Base-by-base conservation (phyloP, 2,888 invertebrate genomes). In the Cyaniris semiargus region DNA sequence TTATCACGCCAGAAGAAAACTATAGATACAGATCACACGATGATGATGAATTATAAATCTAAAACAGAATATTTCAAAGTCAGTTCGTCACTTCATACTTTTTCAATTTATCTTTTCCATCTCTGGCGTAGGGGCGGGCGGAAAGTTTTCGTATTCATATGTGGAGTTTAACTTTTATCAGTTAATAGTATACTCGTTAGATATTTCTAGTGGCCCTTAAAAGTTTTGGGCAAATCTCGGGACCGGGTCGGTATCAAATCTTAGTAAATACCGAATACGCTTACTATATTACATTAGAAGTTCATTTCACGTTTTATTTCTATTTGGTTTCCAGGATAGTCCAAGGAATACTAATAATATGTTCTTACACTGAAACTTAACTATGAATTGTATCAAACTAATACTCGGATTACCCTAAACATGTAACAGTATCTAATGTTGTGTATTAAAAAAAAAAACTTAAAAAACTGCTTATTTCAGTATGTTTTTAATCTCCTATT, bases 41-140 rank as follows among this genome's bases (percentile, higher is more conserved):
- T 60, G 60, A 60, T 66, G 15, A 31, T n/a, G 31, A 18, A 4
- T 18, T 18, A 21, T 38, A 74, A 74, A 53, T 53, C 48, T 53
- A 48, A 53, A 74, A 74, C 23, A 74, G 53, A 27, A 48, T 53
- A 21, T 48, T 74, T 48, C 48, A 27, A 72, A 48, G 53, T 53
- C 38, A 15, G 23, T 74, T 53, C 27, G 18, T 74, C 53, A 74
- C 53, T 74, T 74, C 48, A 74, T 74, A 74, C 74, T 74, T 74
- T 74, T 74, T 74, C 74, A 74, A 74, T 74, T 74, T 74, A 74
- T 74, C 74, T 74, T 74, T 53, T 18, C 74, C 48, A 74, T 74
- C 48, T 74, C 23, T 53, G 48, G 18, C 8, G 53, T 53, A 48
- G 23, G 74, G 8, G 38, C 72, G 10, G 72, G 53, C 15, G 23